These are phyloP conservation scores for Plecotus auritus DNA, from an alignment of 2,113 vertebrate species.

Conservation along the genomic window DNA sequence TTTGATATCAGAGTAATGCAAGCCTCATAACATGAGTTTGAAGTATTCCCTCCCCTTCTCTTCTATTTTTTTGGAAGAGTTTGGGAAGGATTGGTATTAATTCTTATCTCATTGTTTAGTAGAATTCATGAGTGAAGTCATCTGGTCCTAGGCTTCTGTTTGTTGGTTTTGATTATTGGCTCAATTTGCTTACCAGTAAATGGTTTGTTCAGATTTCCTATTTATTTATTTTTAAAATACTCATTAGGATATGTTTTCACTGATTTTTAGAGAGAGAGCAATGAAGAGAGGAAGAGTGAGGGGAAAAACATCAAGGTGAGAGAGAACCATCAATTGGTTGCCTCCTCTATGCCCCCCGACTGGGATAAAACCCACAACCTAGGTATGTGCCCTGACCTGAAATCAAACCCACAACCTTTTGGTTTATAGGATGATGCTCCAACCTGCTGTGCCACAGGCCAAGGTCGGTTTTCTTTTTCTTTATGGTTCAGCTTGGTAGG, in stretches of 20 bases:
- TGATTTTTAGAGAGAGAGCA: too few relatives aligned
- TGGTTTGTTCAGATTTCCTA: not conserved
- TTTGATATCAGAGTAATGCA: not conserved
- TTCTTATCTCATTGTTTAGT: not conserved
- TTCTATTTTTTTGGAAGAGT: not conserved
- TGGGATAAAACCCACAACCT: too few relatives aligned
- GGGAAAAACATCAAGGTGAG: too few relatives aligned
- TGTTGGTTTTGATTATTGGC: not conserved
- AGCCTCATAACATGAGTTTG: not conserved
- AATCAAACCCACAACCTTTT: too few relatives aligned
- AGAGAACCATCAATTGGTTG: too few relatives aligned
- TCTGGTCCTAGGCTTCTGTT: not conserved
- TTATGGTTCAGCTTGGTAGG: not conserved
- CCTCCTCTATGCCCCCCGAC: too few relatives aligned
- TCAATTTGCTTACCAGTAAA: not conserved
- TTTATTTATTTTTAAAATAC: not conserved
- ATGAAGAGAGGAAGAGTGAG: too few relatives aligned
- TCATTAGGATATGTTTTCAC: too few relatives aligned
- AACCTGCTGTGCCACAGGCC: too few relatives aligned
- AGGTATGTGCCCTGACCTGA: too few relatives aligned
- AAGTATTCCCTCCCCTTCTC: not conserved
- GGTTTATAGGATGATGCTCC: too few relatives aligned
- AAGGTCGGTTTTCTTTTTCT: not conserved
- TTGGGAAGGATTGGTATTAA: not conserved
- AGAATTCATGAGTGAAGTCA: not conserved